phyloP scores from a whole-genome alignment of 2,113 vertebrate genomes.

The Brienomyrus longianalis region DNA sequence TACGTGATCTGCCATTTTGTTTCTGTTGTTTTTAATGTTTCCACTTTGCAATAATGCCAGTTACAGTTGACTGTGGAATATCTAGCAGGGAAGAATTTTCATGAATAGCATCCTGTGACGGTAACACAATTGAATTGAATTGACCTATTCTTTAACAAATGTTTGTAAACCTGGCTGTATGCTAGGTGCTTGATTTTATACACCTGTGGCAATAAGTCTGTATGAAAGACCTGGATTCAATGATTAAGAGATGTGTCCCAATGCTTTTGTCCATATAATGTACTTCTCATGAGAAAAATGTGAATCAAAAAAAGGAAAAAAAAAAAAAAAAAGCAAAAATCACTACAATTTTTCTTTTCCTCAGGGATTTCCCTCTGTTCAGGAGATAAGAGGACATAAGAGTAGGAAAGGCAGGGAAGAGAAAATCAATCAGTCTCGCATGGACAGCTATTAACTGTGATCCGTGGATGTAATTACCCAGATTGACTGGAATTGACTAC shows the following conservation, averaged over 20 bases:
- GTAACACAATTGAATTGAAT: too few species aligned
- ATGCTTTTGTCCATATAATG: neutral
- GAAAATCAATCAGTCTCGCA: neutral
- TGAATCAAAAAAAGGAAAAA: neutral
- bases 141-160: too few species aligned
- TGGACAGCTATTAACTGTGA: conserved; percentile 29
- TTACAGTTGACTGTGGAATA: too few species aligned
- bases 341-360: neutral
- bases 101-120: too few species aligned
- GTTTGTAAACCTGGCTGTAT: neutral
- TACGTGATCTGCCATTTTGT: too few species aligned
- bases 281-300: neutral
- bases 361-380: neutral
- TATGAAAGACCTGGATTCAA: neutral
- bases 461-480: conserved; percentile 38
- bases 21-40: too few species aligned
- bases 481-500: conserved; percentile 40
- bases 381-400: neutral
- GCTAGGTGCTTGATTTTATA: neutral
- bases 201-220: neutral
- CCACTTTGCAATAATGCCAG: too few species aligned
- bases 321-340: neutral
- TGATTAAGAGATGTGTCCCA: neutral
- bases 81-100: too few species aligned
- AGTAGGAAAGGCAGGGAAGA: neutral